Evolutionary conservation across 2,888 invertebrate genomes (phyloP).

Genomic region (Tineola bisselliella): DNA sequence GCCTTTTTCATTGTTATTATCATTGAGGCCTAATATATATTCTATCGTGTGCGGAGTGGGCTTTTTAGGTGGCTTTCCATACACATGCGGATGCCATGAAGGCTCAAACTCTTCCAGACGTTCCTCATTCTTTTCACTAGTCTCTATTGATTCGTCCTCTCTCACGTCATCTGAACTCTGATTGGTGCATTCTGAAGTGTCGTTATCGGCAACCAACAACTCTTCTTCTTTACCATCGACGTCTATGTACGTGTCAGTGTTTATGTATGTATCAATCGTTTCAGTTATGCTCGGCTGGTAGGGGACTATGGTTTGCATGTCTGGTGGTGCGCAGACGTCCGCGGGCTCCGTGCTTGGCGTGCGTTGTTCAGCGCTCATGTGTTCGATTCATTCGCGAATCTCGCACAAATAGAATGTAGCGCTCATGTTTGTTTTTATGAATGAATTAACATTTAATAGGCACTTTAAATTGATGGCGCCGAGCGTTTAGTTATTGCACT

Average conservation of each 20-base stretch:
- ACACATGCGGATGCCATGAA: slow-evolving; percentile 91
- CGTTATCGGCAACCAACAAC: slow-evolving; percentile 15
- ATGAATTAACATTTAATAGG: slow-evolving; percentile 53
- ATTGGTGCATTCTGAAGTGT: slow-evolving; percentile 7
- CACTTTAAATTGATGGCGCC: slow-evolving; percentile 34
- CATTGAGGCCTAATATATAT: slow-evolving; percentile 80
- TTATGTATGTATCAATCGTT: neutral
- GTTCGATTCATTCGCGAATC: slow-evolving; percentile 27
- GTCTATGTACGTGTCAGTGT: slow-evolving; percentile 19
- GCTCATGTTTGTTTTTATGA: slow-evolving; percentile 62
- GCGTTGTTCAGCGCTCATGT: neutral
- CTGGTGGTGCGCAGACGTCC: neutral
- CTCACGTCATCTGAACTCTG: slow-evolving; percentile 1
- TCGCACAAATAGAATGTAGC: slow-evolving; percentile 36
- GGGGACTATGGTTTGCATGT: slow-evolving; percentile 53
- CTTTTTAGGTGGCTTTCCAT: slow-evolving; percentile 80
- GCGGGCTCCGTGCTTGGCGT: neutral
- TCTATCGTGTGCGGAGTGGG: slow-evolving; percentile 90
- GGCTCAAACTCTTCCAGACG: slow-evolving; percentile 31
- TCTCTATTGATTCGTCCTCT: neutral
- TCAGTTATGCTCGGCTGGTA: slow-evolving; percentile 25
- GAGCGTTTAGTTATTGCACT: slow-evolving; percentile 17
- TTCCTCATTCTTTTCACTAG: slow-evolving; percentile 9
- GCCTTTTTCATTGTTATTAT: slow-evolving; percentile 22
- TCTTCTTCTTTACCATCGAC: slow-evolving; percentile 34